Base-by-base conservation (phyloP, 1,140 invertebrate species). In the Brachionus plicatilis region DNA sequence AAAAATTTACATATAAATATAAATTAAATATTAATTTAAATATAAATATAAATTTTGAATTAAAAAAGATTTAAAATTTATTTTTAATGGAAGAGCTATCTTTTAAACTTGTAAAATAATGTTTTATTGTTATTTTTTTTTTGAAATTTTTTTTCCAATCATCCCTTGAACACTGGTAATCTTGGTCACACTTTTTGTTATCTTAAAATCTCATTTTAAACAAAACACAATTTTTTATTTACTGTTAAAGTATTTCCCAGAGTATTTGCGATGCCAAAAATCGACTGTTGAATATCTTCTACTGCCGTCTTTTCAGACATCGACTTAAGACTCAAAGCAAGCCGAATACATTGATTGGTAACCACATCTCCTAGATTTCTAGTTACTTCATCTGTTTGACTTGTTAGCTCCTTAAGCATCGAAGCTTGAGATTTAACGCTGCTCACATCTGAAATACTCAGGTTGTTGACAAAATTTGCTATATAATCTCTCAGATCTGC, bases 221-320 rank as follows among this genome's bases (percentile, higher is more conserved):
- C n/a, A 17, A 70, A 24, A 12, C 14, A 4, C 9, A 3, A 12
- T 20, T n/a, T 29, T 33, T n/a, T 17, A 76, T 33, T 78, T 56
- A 78, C 75, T 29, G 75, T 50, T 56, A 50, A 56, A 24, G 50
- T 56, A 56, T 78, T 78, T 47, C 75, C 75, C n/a, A 78, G n/a
- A 24, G 75, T 56, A 20, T 47, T 50, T 56, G 50, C 27, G 6
- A 78, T 78, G 7, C 11, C 75, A 33, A 29, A 50, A 29, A 29
- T 43, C 0, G 75, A 29, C 33, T 78, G 75, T 47, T 78, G n/a
- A 5, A 78, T 14, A 17, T 78, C 75, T 50, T 78, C 75, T 14
- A 78, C n/a, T 20, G 78, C 50, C 12, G 41, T 75, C 45, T 75
- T 75, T 0, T 12, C 66, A 12, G 66, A 68, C 33, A 68, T 68